These are phyloP conservation scores for Pandemis corylana DNA, from an alignment of 2,888 invertebrate genomes.

Conservation along the genomic window DNA sequence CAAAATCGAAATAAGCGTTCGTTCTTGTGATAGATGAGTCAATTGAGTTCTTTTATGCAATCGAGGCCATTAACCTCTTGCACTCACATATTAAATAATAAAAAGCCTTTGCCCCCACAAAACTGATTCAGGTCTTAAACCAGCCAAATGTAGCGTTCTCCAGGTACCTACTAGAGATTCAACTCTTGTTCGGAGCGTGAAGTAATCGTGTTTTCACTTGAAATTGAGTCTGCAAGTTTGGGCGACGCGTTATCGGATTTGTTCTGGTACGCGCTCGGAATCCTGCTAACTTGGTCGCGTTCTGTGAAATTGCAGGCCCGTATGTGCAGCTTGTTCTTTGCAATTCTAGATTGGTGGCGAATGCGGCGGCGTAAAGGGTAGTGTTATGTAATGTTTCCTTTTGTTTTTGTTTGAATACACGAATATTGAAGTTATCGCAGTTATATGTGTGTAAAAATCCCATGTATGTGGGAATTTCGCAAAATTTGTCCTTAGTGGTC, in stretches of 20 bases:
- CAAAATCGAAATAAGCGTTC: too few species aligned
- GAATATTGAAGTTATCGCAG: too few species aligned
- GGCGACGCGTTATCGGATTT: slow-evolving; percentile 81
- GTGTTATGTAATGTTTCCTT: slow-evolving; percentile 9
- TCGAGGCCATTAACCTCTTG: too few species aligned
- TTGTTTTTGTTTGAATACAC: not conserved
- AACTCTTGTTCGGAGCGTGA: slow-evolving; percentile 53
- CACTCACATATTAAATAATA: not conserved
- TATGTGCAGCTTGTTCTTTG: slow-evolving; percentile 38
- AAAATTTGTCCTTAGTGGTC: too few species aligned
- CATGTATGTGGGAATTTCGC: too few species aligned
- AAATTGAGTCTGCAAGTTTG: slow-evolving; percentile 77
- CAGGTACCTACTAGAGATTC: slow-evolving; percentile 50
- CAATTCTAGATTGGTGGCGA: slow-evolving; percentile 25
- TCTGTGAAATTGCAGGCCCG: slow-evolving; percentile 38
- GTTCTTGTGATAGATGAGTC: too few species aligned
- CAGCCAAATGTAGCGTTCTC: slow-evolving; percentile 26
- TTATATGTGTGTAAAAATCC: too few species aligned
- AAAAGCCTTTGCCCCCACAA: slow-evolving; percentile 1
- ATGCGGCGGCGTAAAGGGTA: not conserved
- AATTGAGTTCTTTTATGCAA: too few species aligned
- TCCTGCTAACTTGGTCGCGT: slow-evolving; percentile 48
- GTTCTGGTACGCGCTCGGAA: slow-evolving; percentile 74
- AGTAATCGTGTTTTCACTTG: slow-evolving; percentile 75
- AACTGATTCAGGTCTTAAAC: slow-evolving; percentile 33